phyloP scores from a whole-genome alignment of 2,888 invertebrate genomes.

The Ceraclea dissimilis region DNA sequence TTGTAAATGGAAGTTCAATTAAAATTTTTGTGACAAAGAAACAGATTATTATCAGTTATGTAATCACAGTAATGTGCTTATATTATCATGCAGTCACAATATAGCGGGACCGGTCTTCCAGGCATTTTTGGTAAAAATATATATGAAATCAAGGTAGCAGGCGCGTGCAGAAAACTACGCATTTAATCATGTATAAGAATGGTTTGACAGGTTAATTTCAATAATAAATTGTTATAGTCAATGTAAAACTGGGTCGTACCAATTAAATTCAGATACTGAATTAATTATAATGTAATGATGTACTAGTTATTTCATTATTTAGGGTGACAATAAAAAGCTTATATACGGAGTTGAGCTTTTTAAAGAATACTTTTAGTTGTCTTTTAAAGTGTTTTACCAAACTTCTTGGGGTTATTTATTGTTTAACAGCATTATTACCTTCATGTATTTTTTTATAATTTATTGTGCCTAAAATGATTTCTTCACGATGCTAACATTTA shows the following conservation, averaged over 20 bases:
- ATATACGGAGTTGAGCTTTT: background rate
- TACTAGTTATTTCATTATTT: background rate
- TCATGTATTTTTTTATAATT: too few species aligned
- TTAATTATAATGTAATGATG: conserved; percentile 25
- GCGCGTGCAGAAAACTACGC: conserved; percentile 21
- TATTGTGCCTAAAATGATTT: too few species aligned
- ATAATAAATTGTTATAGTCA: conserved; percentile 40
- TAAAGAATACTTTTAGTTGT: too few species aligned
- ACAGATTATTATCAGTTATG: too few species aligned
- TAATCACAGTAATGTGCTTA: too few species aligned
- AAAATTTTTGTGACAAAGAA: too few species aligned
- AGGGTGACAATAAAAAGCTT: conserved; percentile 7
- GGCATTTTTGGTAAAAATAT: background rate
- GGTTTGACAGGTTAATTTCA: conserved; percentile 46
- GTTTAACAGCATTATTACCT: too few species aligned
- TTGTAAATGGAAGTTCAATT: too few species aligned
- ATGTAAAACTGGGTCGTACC: conserved; percentile 23
- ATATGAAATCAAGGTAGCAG: conserved; percentile 9
- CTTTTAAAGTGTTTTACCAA: too few species aligned
- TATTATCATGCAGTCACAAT: too few species aligned
- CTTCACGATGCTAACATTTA: too few species aligned
- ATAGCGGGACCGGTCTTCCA: background rate
- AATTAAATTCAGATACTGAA: conserved; percentile 25
- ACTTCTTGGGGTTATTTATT: too few species aligned
- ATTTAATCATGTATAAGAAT: conserved; percentile 31